Evolutionary conservation across 2,113 vertebrate species (phyloP).

Genomic region (Osmerus mordax): DNA sequence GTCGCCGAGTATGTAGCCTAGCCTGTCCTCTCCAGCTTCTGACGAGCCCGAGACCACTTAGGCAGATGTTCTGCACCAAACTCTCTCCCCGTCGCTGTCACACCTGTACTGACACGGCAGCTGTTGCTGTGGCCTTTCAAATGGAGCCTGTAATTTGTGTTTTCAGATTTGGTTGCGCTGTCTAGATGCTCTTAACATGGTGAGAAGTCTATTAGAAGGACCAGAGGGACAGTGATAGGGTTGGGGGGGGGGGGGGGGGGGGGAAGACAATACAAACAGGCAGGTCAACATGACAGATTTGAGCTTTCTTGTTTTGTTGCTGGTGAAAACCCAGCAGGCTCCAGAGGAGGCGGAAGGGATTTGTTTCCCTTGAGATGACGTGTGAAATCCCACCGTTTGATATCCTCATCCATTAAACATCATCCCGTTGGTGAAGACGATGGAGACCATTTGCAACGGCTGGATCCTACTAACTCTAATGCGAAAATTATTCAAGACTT

Average conservation of each 20-base stretch:
- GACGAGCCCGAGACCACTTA: constrained; percentile 22
- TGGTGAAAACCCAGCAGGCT: too few species aligned
- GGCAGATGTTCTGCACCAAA: constrained; percentile 46
- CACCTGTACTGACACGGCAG: constrained; percentile 39
- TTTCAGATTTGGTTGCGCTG: not conserved
- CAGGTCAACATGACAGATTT: too few species aligned
- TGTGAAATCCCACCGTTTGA: too few species aligned
- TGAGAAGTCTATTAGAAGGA: constrained; percentile 10
- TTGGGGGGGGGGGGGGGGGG: not conserved
- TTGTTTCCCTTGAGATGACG: too few species aligned
- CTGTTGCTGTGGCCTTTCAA: constrained; percentile 38
- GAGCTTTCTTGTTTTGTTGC: too few species aligned
- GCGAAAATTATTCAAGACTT: too few species aligned
- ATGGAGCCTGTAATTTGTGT: constrained; percentile 15
- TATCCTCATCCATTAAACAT: too few species aligned
- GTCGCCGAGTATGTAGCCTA: constrained; percentile 15
- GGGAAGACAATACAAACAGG: too few species aligned
- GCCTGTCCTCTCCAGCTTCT: constrained; percentile 6
- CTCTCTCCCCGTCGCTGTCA: constrained; percentile 29
- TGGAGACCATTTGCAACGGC: too few species aligned
- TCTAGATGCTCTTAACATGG: not conserved
- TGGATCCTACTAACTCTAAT: too few species aligned
- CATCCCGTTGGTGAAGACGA: too few species aligned
- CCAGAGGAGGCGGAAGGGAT: too few species aligned
- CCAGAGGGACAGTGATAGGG: constrained; percentile 5